These are phyloP conservation scores for Eutolmus rufibarbis DNA, from an alignment of 2,888 invertebrate genomes.

Conservation along the genomic window DNA sequence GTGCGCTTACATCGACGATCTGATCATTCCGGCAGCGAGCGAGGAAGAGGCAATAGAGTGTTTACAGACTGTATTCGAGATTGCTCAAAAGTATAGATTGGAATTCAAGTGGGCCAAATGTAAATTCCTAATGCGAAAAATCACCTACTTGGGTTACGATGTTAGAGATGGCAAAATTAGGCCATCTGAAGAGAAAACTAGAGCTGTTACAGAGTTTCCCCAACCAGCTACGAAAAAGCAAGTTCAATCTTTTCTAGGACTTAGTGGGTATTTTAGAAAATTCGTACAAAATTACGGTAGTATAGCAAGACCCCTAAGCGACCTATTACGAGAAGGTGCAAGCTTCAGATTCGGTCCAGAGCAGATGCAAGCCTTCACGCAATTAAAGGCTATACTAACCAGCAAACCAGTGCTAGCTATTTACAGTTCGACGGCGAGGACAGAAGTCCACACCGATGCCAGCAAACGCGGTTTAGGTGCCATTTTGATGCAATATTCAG, in stretches of 20 bases:
- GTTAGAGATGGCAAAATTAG: neutral
- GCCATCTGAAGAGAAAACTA: neutral
- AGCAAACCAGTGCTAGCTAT: constrained; percentile 36
- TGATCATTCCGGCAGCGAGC: neutral
- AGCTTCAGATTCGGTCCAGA: neutral
- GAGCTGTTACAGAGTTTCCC: neutral
- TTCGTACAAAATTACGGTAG: neutral
- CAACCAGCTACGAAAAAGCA: neutral
- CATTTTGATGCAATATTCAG: constrained; percentile 49
- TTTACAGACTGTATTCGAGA: neutral
- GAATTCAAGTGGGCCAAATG: neutral
- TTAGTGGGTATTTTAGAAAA: neutral
- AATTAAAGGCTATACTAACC: neutral
- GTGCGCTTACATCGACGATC: neutral
- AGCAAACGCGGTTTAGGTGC: constrained; percentile 51
- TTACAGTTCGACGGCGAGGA: constrained; percentile 49
- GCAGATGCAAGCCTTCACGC: neutral
- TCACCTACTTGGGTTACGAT: neutral
- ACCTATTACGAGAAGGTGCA: neutral
- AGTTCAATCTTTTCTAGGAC: neutral
- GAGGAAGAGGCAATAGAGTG: neutral
- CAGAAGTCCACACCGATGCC: constrained; percentile 53
- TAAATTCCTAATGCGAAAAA: neutral
- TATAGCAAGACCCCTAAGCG: neutral
- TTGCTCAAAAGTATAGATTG: neutral